These are phyloP conservation scores for Gallinago solitaria DNA, from an alignment of 2,797 vertebrate species.

Conservation along the genomic window DNA sequence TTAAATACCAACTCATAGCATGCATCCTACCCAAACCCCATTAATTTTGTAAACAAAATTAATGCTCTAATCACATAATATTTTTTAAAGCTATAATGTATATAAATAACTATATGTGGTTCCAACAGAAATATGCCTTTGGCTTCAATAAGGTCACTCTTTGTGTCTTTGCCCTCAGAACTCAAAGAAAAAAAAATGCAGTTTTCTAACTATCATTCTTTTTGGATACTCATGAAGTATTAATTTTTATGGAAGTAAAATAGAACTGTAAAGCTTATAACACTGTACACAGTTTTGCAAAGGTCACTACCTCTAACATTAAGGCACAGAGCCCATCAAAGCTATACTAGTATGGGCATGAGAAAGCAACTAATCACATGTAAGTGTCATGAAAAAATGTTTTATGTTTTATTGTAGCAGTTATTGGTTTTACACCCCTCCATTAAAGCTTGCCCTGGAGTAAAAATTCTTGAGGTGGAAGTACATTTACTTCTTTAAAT, in stretches of 20 bases:
- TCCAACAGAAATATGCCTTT: background rate
- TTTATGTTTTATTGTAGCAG: slow-evolving; percentile 53
- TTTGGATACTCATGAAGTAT: background rate
- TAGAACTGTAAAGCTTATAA: background rate
- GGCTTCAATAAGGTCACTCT: background rate
- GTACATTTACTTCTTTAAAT: slow-evolving; percentile 32
- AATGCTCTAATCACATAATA: background rate
- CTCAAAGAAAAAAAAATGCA: background rate
- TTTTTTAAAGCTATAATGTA: background rate
- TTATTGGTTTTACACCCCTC: slow-evolving; percentile 44
- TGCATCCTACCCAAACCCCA: background rate
- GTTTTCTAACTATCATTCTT: background rate
- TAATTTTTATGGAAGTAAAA: background rate
- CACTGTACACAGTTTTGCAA: background rate
- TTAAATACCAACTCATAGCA: background rate
- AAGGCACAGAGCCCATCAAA: background rate
- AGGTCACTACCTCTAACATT: slow-evolving; percentile 38
- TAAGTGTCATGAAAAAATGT: slow-evolving; percentile 65
- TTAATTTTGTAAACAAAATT: background rate
- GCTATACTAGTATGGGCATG: slow-evolving; percentile 30
- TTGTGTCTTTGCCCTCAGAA: background rate
- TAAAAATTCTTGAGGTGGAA: slow-evolving; percentile 58
- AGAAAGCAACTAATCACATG: slow-evolving; percentile 63
- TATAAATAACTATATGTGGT: background rate
- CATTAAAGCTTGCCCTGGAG: slow-evolving; percentile 49